A percentile compares a stretch with the other conserved stretches of the same genome.
These are phyloP conservation scores for Formica exsecta DNA, from an alignment of 1,140 invertebrate genomes.

Conservation along the genomic window DNA sequence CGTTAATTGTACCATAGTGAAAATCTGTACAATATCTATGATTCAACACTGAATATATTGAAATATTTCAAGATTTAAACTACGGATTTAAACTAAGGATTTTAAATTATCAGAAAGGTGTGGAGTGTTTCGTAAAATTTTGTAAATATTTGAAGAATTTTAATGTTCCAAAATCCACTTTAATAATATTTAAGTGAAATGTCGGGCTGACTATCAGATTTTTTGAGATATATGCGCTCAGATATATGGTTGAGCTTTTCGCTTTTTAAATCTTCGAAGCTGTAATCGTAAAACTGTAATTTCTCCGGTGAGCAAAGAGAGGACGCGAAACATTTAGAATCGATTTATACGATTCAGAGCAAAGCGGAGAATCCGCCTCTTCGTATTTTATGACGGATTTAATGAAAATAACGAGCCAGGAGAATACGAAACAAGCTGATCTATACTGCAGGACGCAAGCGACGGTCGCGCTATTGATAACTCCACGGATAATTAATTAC, in stretches of 20 bases:
- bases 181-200: background rate
- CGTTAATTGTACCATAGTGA: slow-evolving; percentile 54
- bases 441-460: background rate
- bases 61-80: background rate
- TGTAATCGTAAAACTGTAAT: background rate
- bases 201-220: too few relatives aligned
- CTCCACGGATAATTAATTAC: slow-evolving; percentile 58
- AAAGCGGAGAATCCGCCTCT: too few relatives aligned
- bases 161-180: background rate
- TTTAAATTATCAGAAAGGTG: background rate
- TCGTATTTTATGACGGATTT: slow-evolving; percentile 17
- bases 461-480: slow-evolving; percentile 18
- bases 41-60: background rate
- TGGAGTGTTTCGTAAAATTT: background rate
- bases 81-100: background rate
- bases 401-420: slow-evolving; percentile 26
- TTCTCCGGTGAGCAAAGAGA: background rate
- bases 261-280: background rate
- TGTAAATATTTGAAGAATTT: background rate
- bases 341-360: background rate
- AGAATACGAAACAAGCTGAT: slow-evolving; percentile 47
- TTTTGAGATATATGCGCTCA: too few relatives aligned
- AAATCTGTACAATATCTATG: background rate
- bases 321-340: background rate
- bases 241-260: too few relatives aligned